Percentiles rank a stretch among this genome's conserved stretches.
These are phyloP conservation scores for Stomatorhinus ivindoensis DNA, from an alignment of 2,113 vertebrate species.

Conservation along the genomic window DNA sequence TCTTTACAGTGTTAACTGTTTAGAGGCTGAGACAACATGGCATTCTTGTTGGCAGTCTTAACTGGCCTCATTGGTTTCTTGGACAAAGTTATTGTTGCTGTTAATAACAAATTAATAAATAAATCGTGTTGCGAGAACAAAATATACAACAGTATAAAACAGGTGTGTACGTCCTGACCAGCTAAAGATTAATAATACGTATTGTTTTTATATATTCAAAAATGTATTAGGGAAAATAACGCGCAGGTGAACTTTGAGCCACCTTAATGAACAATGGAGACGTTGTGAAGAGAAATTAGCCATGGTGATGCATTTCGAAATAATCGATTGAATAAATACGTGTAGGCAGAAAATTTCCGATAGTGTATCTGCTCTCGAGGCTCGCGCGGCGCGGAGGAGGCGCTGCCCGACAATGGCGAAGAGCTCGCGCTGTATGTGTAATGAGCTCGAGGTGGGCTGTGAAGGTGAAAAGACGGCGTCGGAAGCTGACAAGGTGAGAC, in stretches of 20 bases:
- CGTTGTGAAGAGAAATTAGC: background rate
- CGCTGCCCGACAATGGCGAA: slow-evolving; percentile 34
- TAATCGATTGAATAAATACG: background rate
- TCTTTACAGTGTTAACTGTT: background rate
- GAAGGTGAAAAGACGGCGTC: slow-evolving; percentile 40
- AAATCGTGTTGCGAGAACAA: background rate
- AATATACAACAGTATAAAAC: background rate
- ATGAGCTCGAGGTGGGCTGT: slow-evolving; percentile 34
- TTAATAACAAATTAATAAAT: background rate
- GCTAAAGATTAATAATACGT: background rate
- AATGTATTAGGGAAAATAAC: background rate
- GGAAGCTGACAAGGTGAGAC: slow-evolving; percentile 56
- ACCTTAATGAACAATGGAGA: background rate
- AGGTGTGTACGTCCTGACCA: background rate
- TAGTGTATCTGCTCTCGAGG: background rate
- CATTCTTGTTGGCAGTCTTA: background rate
- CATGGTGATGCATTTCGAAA: background rate
- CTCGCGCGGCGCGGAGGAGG: background rate
- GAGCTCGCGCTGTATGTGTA: slow-evolving; percentile 37
- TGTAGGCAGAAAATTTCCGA: background rate
- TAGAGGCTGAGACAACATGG: background rate
- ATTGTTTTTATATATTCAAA: background rate
- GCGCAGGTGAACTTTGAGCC: background rate
- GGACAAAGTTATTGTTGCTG: background rate
- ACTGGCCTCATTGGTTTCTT: background rate